phyloP scores from a whole-genome alignment of 2,113 vertebrate species.

The Felis chaus region DNA sequence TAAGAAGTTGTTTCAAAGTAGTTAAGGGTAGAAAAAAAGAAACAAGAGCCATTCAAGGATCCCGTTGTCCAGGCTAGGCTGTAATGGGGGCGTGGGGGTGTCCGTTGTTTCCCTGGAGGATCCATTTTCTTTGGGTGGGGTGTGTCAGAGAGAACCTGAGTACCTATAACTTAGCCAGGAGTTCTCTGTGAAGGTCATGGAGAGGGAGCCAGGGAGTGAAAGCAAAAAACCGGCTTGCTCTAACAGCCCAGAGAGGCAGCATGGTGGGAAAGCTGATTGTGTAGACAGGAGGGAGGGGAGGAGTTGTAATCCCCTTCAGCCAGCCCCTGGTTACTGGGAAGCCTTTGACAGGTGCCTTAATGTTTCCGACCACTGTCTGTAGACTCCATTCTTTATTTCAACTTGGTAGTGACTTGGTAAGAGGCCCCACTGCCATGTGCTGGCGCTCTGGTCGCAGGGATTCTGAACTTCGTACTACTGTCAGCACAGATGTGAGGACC shows the following conservation, averaged over 20 bases:
- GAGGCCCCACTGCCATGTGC: neutral
- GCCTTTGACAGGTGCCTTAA: neutral
- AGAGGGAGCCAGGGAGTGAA: too few relatives aligned
- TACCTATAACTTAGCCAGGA: neutral
- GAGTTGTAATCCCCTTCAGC: neutral
- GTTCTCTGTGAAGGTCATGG: neutral
- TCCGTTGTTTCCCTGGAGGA: neutral
- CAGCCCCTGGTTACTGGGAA: neutral
- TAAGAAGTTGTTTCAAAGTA: neutral
- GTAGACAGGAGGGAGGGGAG: neutral
- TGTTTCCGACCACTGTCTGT: neutral
- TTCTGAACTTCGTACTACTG: neutral
- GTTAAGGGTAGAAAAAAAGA: neutral
- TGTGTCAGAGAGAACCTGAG: neutral
- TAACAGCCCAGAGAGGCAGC: neutral
- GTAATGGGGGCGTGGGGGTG: neutral
- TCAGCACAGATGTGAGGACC: neutral
- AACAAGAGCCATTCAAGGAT: neutral
- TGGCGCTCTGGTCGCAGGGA: neutral
- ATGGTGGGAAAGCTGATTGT: neutral
- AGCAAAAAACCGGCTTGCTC: neutral
- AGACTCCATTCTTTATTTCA: neutral
- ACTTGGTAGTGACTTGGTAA: neutral
- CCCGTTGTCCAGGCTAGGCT: neutral
- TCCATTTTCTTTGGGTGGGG: neutral